phyloP scores from a whole-genome alignment of 2,888 invertebrate species.

The Epistrophella euchroma region DNA sequence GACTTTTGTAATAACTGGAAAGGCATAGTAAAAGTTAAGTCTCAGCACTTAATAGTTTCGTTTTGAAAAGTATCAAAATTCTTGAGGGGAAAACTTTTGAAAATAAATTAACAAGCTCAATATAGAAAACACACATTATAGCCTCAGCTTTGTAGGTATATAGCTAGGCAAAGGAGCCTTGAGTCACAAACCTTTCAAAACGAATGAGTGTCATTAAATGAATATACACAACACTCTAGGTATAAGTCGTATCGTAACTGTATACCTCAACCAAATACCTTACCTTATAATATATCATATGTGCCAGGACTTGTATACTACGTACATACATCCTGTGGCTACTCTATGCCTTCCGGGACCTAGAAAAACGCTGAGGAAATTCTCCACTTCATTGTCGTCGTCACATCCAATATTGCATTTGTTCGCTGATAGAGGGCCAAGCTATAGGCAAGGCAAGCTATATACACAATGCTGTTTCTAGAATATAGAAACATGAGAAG shows the following conservation, averaged over 20 bases:
- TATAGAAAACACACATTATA: constrained; percentile 8
- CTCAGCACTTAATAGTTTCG: constrained; percentile 27
- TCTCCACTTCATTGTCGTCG: constrained; percentile 63
- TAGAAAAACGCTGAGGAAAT: constrained; percentile 60
- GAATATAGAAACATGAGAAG: constrained; percentile 65
- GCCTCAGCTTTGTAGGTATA: background rate
- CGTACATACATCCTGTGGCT: background rate
- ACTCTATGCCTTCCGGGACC: constrained; percentile 20
- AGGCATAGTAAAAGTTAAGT: constrained; percentile 33
- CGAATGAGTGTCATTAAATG: constrained; percentile 66
- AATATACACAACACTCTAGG: constrained; percentile 56
- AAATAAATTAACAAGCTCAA: constrained; percentile 54
- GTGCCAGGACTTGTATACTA: constrained; percentile 6
- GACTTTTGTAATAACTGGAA: constrained; percentile 17
- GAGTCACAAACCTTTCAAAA: constrained; percentile 55
- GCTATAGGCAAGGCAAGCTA: background rate
- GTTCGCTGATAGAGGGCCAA: constrained; percentile 34
- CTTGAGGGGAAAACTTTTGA: constrained; percentile 23
- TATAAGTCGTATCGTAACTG: constrained; percentile 32
- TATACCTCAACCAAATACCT: constrained; percentile 55
- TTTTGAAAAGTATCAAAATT: constrained; percentile 33
- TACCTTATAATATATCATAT: constrained; percentile 46
- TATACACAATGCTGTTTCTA: too few species aligned
- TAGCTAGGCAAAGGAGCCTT: constrained; percentile 6
- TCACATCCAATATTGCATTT: constrained; percentile 67